These are phyloP conservation scores for Frankliniella intonsa DNA, from an alignment of 2,888 invertebrate species.

Conservation along the genomic window DNA sequence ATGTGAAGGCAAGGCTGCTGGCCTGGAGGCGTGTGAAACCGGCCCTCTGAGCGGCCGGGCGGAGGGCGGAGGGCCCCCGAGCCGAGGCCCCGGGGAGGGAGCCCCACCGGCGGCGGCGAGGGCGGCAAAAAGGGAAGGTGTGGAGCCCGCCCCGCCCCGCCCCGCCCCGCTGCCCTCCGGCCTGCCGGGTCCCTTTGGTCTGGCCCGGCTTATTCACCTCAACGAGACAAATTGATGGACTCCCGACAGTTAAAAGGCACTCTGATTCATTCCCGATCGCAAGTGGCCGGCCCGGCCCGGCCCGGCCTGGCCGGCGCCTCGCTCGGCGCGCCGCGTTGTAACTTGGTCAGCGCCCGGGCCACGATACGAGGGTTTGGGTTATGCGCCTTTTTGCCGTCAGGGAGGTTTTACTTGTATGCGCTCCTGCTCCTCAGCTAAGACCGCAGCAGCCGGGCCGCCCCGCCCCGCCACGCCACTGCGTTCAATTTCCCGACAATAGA, in stretches of 20 bases:
- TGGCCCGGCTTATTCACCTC: background rate
- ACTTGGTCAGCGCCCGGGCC: too few species aligned
- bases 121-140: background rate
- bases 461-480: too few species aligned
- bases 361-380: too few species aligned
- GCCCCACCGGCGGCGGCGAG: background rate
- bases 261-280: background rate
- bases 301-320: background rate
- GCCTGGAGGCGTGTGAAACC: background rate
- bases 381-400: too few species aligned
- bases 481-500: too few species aligned
- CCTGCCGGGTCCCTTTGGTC: background rate
- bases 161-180: background rate
- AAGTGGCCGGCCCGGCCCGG: background rate
- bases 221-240: conserved; percentile 26
- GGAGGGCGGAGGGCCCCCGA: background rate
- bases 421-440: background rate
- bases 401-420: too few species aligned
- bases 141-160: background rate
- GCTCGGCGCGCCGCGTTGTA: too few species aligned
- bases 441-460: too few species aligned
- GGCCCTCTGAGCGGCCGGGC: too few species aligned
- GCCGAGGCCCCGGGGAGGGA: background rate
- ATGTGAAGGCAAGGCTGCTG: background rate
- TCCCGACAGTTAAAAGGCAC: conserved; percentile 5